Evolutionary conservation across 2,797 vertebrate genomes (phyloP).

Genomic region (Ficedula albicollis): DNA sequence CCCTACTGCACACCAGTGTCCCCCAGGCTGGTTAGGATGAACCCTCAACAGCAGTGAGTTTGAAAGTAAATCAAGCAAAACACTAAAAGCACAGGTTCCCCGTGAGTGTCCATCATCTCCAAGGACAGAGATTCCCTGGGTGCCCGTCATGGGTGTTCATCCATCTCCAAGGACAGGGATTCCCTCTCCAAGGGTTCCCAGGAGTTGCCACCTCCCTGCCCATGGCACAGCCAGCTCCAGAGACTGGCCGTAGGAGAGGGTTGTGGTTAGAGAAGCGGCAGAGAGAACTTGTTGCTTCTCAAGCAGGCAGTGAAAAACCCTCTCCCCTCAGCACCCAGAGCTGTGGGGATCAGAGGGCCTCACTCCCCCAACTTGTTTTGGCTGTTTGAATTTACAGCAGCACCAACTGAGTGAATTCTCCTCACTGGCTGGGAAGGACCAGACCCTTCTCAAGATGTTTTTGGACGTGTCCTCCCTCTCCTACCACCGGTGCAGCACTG

Average conservation of each 20-base stretch:
- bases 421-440: fast-evolving
- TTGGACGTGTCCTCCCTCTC: neutral
- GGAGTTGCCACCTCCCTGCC: neutral
- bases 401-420: neutral
- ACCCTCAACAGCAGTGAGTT: fast-evolving
- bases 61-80: neutral
- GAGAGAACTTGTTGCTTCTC: neutral
- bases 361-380: fast-evolving
- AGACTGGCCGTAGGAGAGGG: fast-evolving
- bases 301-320: neutral
- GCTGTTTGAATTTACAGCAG: neutral
- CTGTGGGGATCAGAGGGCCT: neutral
- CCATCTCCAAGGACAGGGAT: neutral
- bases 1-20: neutral
- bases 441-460: neutral
- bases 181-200: neutral
- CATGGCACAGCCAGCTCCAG: fast-evolving
- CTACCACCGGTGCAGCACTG: fast-evolving
- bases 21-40: neutral
- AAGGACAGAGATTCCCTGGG: neutral
- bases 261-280: neutral
- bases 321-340: fast-evolving
- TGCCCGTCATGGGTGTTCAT: fast-evolving
- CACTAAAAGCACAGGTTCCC: neutral
- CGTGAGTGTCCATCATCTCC: neutral